Percentiles rank a stretch among this genome's conserved stretches.
Conservation (phyloP, 2,797 vertebrate species). For the Typhlichthys eigenmanni region DNA sequence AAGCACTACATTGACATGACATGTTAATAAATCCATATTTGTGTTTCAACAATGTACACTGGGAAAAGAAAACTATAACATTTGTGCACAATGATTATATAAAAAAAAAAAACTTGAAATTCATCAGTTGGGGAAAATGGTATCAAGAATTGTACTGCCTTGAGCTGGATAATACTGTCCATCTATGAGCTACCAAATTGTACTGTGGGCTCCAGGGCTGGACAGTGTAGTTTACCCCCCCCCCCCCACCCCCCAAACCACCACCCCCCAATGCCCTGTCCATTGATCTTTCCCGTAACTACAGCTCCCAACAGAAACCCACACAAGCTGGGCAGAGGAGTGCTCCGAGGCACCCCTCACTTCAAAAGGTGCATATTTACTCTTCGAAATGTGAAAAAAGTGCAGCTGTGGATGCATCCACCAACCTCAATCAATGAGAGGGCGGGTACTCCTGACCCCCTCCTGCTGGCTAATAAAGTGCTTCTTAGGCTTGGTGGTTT, state of each 20-base stretch:
- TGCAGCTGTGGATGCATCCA: constrained; percentile 98
- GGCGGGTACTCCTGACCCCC: constrained; percentile 87
- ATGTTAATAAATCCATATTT: too few species aligned
- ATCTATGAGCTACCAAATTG: constrained; percentile 70
- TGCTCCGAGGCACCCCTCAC: constrained; percentile 92
- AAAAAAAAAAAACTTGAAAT: constrained; percentile 40
- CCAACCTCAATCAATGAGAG: constrained; percentile 97
- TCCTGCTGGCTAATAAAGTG: constrained; percentile 98
- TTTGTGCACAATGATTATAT: not conserved
- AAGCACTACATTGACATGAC: too few species aligned
- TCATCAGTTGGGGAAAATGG: constrained; percentile 56
- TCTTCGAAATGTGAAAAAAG: constrained; percentile 99
- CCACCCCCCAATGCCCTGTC: constrained; percentile 86
- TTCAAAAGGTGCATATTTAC: constrained; percentile 99
- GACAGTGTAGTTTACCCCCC: constrained; percentile 86
- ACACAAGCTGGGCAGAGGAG: constrained; percentile 95
- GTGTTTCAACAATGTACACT: too few species aligned
- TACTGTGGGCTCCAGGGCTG: constrained; percentile 87
- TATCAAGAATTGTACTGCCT: constrained; percentile 65
- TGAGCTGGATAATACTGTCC: constrained; percentile 71
- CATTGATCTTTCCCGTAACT: constrained; percentile 99
- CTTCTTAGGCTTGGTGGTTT: constrained; percentile 95
- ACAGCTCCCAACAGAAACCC: constrained; percentile 96
- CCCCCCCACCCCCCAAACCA: constrained; percentile 59
- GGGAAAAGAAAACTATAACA: too few species aligned